These are phyloP conservation scores for Eulemur coronatus DNA, from an alignment of 2,797 vertebrate genomes.

Conservation along the genomic window DNA sequence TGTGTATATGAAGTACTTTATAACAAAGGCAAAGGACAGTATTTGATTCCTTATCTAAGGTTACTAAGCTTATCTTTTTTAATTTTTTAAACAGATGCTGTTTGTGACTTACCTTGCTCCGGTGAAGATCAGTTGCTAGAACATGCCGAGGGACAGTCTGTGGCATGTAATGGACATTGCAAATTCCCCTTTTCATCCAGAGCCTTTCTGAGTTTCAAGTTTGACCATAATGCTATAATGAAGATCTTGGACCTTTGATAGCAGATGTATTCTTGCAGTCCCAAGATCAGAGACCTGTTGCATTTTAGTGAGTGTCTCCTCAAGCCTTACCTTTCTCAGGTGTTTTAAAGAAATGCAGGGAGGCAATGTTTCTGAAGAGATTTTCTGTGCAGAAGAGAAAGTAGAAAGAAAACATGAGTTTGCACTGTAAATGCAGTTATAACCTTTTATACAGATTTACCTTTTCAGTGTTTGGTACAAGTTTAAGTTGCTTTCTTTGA, in stretches of 20 bases:
- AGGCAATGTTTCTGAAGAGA: slow-evolving; percentile 81
- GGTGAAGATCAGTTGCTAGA: slow-evolving; percentile 84
- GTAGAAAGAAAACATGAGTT: slow-evolving; percentile 80
- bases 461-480: slow-evolving; percentile 84
- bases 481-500: slow-evolving; percentile 80
- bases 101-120: slow-evolving; percentile 82
- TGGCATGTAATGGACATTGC: slow-evolving; percentile 86
- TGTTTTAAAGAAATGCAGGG: slow-evolving; percentile 85
- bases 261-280: slow-evolving; percentile 16
- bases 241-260: slow-evolving; percentile 92
- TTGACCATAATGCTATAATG: slow-evolving; percentile 97
- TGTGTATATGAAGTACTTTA: not conserved
- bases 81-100: slow-evolving; percentile 80
- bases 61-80: slow-evolving; percentile 10
- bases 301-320: slow-evolving; percentile 80
- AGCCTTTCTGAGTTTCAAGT: slow-evolving; percentile 95
- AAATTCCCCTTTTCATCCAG: slow-evolving; percentile 90
- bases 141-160: slow-evolving; percentile 79
- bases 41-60: not conserved
- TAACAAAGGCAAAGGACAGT: not conserved
- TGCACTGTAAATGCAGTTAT: slow-evolving; percentile 86
- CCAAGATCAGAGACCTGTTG: slow-evolving; percentile 74
- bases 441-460: slow-evolving; percentile 81
- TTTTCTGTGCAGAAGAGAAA: slow-evolving; percentile 78
- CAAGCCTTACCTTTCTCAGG: slow-evolving; percentile 89